Conservation (phyloP, 2,888 invertebrate species). For the Drosophila antonietae region DNA sequence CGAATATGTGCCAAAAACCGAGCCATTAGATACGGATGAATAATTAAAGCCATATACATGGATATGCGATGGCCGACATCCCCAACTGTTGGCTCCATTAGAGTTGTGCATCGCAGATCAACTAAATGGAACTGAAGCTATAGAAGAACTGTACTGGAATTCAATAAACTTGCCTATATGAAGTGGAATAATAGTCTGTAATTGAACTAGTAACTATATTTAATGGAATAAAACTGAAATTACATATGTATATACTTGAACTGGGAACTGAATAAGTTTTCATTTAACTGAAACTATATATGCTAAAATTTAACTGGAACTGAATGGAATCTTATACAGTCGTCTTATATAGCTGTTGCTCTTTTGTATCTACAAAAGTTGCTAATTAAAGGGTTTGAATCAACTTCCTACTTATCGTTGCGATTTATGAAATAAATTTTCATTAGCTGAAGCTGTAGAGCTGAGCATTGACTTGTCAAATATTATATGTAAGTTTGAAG, state of each 20-base stretch:
- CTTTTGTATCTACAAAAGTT: not conserved
- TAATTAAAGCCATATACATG: slow-evolving; percentile 1
- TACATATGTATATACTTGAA: too few species aligned
- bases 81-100: slow-evolving; percentile 4
- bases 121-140: not conserved
- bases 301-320: not conserved
- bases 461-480: too few species aligned
- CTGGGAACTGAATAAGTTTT: not conserved
- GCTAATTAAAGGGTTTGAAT: not conserved
- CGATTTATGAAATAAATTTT: not conserved
- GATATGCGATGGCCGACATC: slow-evolving; percentile 6
- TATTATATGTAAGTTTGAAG: too few species aligned
- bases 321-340: not conserved
- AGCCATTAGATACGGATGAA: slow-evolving; percentile 37
- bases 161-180: not conserved
- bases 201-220: not conserved
- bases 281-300: not conserved
- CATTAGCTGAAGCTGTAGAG: too few species aligned
- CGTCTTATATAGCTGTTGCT: not conserved
- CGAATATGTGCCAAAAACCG: slow-evolving; percentile 26
- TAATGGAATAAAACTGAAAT: not conserved
- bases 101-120: slow-evolving; percentile 4
- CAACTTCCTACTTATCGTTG: not conserved
- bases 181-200: not conserved
- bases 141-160: not conserved